Evolutionary conservation across 2,888 invertebrate genomes (phyloP).

Genomic region (Anarsia innoxiella): DNA sequence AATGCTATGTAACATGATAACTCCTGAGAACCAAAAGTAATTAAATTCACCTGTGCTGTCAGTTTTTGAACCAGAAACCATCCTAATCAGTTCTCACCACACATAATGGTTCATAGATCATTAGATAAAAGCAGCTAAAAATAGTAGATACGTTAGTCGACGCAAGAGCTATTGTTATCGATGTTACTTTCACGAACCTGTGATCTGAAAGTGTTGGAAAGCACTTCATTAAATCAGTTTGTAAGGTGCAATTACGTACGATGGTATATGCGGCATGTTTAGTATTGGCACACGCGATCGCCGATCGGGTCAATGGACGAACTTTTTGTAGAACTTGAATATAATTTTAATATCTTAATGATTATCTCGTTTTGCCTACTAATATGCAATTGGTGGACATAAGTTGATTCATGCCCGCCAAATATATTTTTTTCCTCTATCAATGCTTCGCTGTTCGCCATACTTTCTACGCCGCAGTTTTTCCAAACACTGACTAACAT

Average conservation of each 20-base stretch:
- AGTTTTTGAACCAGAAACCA: not conserved
- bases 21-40: too few species aligned
- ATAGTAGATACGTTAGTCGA: slow-evolving; percentile 3
- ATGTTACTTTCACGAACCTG: slow-evolving; percentile 50
- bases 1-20: too few species aligned
- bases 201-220: slow-evolving; percentile 61
- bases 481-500: too few species aligned
- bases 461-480: too few species aligned
- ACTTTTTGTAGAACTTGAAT: too few species aligned
- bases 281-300: slow-evolving; percentile 28
- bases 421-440: too few species aligned
- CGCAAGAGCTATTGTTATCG: slow-evolving; percentile 22
- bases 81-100: slow-evolving; percentile 4
- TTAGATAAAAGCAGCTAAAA: slow-evolving; percentile 12
- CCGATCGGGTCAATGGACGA: slow-evolving; percentile 23
- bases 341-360: too few species aligned
- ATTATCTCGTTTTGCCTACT: too few species aligned
- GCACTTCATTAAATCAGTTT: slow-evolving; percentile 49
- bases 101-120: slow-evolving; percentile 9
- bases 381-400: too few species aligned
- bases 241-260: slow-evolving; percentile 36
- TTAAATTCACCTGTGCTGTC: not conserved
- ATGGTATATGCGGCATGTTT: slow-evolving; percentile 16
- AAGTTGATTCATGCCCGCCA: too few species aligned
- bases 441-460: too few species aligned